These are phyloP conservation scores for Drosophila rhopaloa DNA, from an alignment of 1,140 invertebrate species.

Conservation along the genomic window DNA sequence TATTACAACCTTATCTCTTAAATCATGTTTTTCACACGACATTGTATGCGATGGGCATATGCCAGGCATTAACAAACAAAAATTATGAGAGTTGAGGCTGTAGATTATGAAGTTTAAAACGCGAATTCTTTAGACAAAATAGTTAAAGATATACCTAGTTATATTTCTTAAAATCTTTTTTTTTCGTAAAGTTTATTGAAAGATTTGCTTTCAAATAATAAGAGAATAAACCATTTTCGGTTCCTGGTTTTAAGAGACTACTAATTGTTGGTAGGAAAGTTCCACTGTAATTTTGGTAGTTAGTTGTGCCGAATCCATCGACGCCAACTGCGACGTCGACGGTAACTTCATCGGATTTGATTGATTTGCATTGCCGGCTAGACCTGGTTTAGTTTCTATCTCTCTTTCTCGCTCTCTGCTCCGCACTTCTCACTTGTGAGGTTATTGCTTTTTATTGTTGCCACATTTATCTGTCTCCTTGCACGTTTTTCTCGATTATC, in stretches of 20 bases:
- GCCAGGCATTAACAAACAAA: background rate
- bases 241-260: background rate
- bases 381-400: conserved; percentile 57
- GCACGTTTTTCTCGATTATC: conserved; percentile 54
- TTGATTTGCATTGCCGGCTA: conserved; percentile 68
- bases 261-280: background rate
- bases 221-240: too few relatives aligned
- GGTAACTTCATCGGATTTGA: conserved; percentile 37
- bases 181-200: too few relatives aligned
- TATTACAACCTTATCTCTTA: background rate
- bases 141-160: too few relatives aligned
- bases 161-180: too few relatives aligned
- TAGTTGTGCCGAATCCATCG: conserved; percentile 17
- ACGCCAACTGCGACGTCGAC: conserved; percentile 5
- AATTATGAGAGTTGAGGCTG: background rate
- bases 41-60: background rate
- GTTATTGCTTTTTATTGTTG: conserved; percentile 34
- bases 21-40: background rate
- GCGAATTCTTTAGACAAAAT: background rate
- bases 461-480: conserved; percentile 43
- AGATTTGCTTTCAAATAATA: too few relatives aligned
- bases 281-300: conserved; percentile 1
- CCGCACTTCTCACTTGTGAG: conserved; percentile 8
- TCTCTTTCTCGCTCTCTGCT: conserved; percentile 11
- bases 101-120: background rate